Evolutionary conservation across 1,140 invertebrate genomes (phyloP).

Genomic region (Trichomalopsis sarcophagae): DNA sequence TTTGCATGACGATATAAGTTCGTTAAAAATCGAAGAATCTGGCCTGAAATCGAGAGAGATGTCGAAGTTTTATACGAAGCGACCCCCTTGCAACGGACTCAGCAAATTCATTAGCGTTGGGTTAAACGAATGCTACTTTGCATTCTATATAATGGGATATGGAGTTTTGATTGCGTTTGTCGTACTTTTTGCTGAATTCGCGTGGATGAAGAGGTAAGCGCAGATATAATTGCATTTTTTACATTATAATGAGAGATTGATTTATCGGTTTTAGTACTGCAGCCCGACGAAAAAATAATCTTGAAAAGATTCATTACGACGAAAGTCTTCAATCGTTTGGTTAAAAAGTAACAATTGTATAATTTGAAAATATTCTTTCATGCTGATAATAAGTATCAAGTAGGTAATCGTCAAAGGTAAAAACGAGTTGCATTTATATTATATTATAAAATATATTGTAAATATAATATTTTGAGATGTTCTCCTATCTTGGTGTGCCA

Average conservation of each 20-base stretch:
- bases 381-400: background rate
- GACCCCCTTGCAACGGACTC: conserved; percentile 75
- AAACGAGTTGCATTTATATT: background rate
- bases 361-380: background rate
- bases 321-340: background rate
- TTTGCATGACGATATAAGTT: conserved; percentile 64
- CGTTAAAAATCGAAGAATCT: conserved; percentile 78
- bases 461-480: background rate
- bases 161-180: conserved; percentile 53
- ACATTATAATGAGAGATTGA: background rate
- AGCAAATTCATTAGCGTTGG: conserved; percentile 78
- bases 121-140: conserved; percentile 76
- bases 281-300: background rate
- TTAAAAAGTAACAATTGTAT: background rate
- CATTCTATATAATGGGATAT: conserved; percentile 62
- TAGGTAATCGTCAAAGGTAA: background rate
- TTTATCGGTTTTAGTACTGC: background rate
- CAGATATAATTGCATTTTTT: background rate
- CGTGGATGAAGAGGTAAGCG: conserved; percentile 27
- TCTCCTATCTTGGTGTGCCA: background rate
- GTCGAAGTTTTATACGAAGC: conserved; percentile 76
- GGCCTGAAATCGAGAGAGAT: conserved; percentile 78
- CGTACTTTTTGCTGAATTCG: conserved; percentile 55
- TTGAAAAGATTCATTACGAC: background rate
- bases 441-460: background rate